Conservation (phyloP, 2,113 vertebrate species). For the Prunella fulvescens region DNA sequence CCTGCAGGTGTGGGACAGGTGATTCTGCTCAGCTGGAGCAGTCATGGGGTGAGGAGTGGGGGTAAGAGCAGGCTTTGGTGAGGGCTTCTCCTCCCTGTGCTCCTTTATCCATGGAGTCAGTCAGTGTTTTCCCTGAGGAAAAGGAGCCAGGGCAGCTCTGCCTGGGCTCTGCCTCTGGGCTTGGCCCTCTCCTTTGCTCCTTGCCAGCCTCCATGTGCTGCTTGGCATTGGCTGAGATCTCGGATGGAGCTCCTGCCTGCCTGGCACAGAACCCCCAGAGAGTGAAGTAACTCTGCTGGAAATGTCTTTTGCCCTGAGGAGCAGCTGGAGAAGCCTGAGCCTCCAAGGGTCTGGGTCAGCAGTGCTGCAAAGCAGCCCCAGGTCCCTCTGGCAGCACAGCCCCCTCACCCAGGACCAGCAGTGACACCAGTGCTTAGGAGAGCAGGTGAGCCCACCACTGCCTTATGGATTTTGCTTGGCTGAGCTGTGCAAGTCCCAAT, state of each 20-base stretch:
- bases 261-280: background rate
- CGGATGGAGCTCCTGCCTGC: background rate
- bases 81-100: fast-evolving
- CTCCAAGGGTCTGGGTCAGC: fast-evolving
- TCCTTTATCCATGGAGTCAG: background rate
- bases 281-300: background rate
- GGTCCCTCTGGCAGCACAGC: fast-evolving
- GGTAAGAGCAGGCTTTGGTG: background rate
- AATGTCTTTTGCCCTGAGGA: background rate
- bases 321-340: background rate
- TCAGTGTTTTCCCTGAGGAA: background rate
- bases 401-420: background rate
- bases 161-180: background rate
- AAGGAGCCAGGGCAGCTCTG: background rate
- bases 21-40: background rate
- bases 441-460: background rate
- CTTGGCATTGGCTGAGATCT: background rate
- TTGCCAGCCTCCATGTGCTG: fast-evolving
- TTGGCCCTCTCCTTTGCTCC: background rate
- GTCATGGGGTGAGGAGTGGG: background rate
- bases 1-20: background rate
- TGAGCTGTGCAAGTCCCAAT: background rate
- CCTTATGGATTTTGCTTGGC: background rate
- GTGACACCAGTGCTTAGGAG: fast-evolving
- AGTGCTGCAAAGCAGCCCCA: background rate